A percentile compares a stretch with the other conserved stretches of the same genome.
These are phyloP conservation scores for Cinclus cinclus DNA, from an alignment of 2,113 vertebrate species.

Conservation along the genomic window DNA sequence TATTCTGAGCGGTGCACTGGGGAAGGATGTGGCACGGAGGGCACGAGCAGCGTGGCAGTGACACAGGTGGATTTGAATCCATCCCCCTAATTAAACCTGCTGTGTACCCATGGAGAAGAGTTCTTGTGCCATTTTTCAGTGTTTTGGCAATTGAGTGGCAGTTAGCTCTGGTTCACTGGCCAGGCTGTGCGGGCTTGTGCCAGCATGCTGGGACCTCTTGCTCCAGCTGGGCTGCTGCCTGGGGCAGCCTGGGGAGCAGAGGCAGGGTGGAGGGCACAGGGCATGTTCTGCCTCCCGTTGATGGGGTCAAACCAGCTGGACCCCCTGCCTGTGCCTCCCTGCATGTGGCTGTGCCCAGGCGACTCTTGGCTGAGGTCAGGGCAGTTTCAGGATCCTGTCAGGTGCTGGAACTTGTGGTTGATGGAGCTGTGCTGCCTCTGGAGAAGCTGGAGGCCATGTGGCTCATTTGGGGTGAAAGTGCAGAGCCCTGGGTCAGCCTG, in stretches of 20 bases:
- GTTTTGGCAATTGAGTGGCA: not conserved
- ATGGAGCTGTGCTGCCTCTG: not conserved
- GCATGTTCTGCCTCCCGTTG: not conserved
- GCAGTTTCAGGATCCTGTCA: not conserved
- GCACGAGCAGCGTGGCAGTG: not conserved
- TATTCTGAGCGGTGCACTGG: not conserved
- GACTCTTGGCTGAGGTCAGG: not conserved
- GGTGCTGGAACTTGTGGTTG: not conserved
- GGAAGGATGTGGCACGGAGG: rapidly evolving
- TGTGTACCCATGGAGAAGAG: not conserved
- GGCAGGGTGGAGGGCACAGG: not conserved
- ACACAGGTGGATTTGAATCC: not conserved
- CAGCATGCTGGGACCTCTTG: rapidly evolving
- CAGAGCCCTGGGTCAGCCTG: not conserved
- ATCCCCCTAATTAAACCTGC: no score
- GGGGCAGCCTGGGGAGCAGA: not conserved
- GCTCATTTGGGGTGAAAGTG: not conserved
- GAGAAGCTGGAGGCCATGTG: not conserved
- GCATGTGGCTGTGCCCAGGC: rapidly evolving
- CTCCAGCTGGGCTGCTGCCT: not conserved
- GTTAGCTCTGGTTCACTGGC: not conserved
- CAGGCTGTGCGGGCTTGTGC: rapidly evolving
- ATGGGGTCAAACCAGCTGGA: not conserved
- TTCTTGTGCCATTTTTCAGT: no score
- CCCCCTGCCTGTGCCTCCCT: not conserved